Conservation (phyloP, 2,888 invertebrate species). For the Drosophila anomalata region DNA sequence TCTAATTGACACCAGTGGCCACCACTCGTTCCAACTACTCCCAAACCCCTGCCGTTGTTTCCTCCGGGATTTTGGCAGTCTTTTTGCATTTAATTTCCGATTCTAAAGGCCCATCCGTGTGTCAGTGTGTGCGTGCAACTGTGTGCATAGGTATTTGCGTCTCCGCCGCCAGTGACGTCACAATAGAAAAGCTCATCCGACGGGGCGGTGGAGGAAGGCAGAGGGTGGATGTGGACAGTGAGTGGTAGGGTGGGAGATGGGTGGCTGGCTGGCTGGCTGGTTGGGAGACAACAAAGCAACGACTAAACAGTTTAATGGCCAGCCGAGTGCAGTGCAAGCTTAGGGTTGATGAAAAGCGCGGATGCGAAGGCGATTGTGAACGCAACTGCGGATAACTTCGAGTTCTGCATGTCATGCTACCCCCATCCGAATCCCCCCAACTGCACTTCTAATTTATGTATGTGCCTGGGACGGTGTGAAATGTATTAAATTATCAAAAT, state of each 20-base stretch:
- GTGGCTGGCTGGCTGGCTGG: conserved; percentile 2
- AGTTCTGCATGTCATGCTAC: conserved; percentile 27
- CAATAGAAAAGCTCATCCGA: conserved; percentile 69
- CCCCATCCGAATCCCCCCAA: neutral
- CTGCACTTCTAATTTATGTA: conserved; percentile 8
- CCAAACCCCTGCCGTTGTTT: conserved; percentile 20
- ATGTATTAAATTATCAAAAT: conserved; percentile 12
- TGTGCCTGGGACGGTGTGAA: neutral
- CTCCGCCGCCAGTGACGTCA: conserved; percentile 68
- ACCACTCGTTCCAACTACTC: conserved; percentile 22
- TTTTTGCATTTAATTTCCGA: conserved; percentile 48
- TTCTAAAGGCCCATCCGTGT: conserved; percentile 27
- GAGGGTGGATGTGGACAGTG: conserved; percentile 18
- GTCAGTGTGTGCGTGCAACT: conserved; percentile 18
- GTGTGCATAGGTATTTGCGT: conserved; percentile 68
- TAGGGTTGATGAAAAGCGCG: conserved; percentile 18
- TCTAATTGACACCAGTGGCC: conserved; percentile 33
- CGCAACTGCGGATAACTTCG: conserved; percentile 21
- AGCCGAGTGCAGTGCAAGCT: conserved; percentile 22
- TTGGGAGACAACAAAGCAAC: conserved; percentile 37
- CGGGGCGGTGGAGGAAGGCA: conserved; percentile 35
- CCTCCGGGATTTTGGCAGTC: conserved; percentile 24
- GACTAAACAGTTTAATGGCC: conserved; percentile 19
- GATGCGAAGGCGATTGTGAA: conserved; percentile 2
- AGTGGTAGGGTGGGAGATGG: neutral